Evolutionary conservation across 2,113 vertebrate genomes (phyloP), one percentile per base, ranked within the genome.

Genomic region (Cygnus atratus): DNA sequence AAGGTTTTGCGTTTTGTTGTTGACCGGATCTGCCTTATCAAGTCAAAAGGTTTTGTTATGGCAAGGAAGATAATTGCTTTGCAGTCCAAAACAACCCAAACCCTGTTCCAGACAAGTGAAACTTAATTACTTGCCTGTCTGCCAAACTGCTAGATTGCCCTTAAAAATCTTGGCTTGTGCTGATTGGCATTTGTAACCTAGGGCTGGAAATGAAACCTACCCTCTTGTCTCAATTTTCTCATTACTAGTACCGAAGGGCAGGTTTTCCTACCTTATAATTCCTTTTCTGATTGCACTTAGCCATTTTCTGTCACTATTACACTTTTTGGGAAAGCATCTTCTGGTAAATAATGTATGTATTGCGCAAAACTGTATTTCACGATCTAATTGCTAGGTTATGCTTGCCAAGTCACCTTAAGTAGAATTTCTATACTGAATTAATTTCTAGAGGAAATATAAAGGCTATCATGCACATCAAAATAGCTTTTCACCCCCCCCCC

Each of bases 81-180:
- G 28, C 66, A 79, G 80, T 35, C 58, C 21, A 10, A 55, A 90
- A 10, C 76, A 50, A 35, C 80, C 54, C 66, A 90, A 82, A 20
- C 54, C 8, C 1, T 24, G 25, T 82, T 96, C 62, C 73, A 92
- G 80, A 70, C 70, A 85, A 87, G 50, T 24, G 84, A 75, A 43
- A 52, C 74, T 72, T 89, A 93, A 90, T 93, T 92, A 76, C 35
- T 68, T 72, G 39, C 76, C 80, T 73, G 48, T 78, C 68, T 90
- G 79, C 92, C 88, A 92, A 74, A 74, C 52, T 84, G 24, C 54
- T 92, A 90, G 72, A 37, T 78, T 81, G 39, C 7, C 10, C 8
- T 86, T 75, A n/a, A 43, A 86, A 90, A 61, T 88, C 80, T 39
- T 2, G 2, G 37, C 46, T 87, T 77, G 63, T n/a, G 8, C 16